phyloP scores from a whole-genome alignment of 2,113 vertebrate genomes.

The Tyrannus savana region DNA sequence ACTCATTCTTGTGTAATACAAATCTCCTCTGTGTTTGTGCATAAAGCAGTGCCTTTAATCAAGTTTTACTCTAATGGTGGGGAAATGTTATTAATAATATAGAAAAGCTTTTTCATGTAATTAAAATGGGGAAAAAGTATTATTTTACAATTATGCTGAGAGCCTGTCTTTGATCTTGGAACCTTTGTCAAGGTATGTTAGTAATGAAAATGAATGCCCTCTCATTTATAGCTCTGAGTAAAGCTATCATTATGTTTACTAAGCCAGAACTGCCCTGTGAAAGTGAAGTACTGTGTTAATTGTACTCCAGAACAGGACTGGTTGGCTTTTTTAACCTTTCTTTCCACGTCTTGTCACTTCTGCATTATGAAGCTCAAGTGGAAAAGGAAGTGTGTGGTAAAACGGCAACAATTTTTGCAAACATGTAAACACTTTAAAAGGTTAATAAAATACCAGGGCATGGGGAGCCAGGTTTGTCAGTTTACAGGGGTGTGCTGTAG shows the following conservation, averaged over 20 bases:
- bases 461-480: not conserved
- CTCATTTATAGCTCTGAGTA: not conserved
- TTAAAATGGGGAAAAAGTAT: slow-evolving; percentile 44
- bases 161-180: slow-evolving; percentile 37
- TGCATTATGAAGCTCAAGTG: not conserved
- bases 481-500: not conserved
- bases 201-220: not conserved
- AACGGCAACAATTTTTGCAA: slow-evolving; percentile 16
- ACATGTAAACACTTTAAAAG: not conserved
- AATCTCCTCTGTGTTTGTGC: not conserved
- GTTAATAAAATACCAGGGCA: not conserved
- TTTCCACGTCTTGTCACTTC: not conserved
- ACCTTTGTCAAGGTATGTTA: slow-evolving; percentile 34
- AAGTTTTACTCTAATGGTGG: not conserved
- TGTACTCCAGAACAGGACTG: not conserved
- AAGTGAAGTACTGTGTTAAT: slow-evolving; percentile 9
- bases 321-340: slow-evolving; percentile 22
- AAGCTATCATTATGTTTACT: slow-evolving; percentile 44
- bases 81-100: slow-evolving; percentile 7
- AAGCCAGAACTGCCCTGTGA: slow-evolving; percentile 13
- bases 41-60: not conserved
- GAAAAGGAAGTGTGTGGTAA: not conserved
- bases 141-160: slow-evolving; percentile 44
- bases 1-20: not conserved
- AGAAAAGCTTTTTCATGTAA: slow-evolving; percentile 25